Evolutionary conservation across 2,797 vertebrate species (phyloP).

Genomic region (Etheostoma nigrum): DNA sequence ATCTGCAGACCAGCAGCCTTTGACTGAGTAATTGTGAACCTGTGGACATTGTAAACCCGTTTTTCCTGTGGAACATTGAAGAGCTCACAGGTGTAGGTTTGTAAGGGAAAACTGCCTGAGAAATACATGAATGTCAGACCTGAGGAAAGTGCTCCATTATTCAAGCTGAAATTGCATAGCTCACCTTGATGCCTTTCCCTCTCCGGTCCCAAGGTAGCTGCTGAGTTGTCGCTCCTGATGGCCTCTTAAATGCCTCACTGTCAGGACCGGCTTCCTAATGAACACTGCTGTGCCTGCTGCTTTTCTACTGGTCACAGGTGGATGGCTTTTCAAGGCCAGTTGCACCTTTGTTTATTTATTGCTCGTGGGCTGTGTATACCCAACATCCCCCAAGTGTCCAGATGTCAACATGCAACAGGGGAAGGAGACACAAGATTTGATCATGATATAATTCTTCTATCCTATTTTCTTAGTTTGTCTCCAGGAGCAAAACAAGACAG

Average conservation of each 20-base stretch:
- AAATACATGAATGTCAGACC: constrained; percentile 81
- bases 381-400: constrained; percentile 60
- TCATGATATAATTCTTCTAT: constrained; percentile 63
- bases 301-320: constrained; percentile 78
- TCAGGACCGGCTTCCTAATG: constrained; percentile 79
- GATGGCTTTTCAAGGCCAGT: constrained; percentile 67
- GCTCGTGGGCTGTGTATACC: constrained; percentile 60
- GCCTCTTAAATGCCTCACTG: constrained; percentile 83
- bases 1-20: constrained; percentile 70
- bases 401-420: constrained; percentile 67
- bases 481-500: constrained; percentile 44
- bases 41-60: constrained; percentile 71
- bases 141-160: constrained; percentile 82
- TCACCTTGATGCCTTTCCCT: constrained; percentile 82
- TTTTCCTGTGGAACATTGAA: constrained; percentile 72
- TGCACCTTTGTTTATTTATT: constrained; percentile 82
- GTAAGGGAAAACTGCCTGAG: constrained; percentile 74
- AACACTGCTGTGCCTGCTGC: constrained; percentile 79
- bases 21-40: constrained; percentile 65
- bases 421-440: constrained; percentile 51
- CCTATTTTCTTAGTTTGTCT: constrained; percentile 23
- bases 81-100: constrained; percentile 75
- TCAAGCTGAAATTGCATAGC: constrained; percentile 85
- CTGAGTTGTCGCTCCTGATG: constrained; percentile 80
- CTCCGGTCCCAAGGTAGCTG: constrained; percentile 78